Base-by-base conservation (phyloP, 2,888 invertebrate genomes). In the Blastobasis adustella region DNA sequence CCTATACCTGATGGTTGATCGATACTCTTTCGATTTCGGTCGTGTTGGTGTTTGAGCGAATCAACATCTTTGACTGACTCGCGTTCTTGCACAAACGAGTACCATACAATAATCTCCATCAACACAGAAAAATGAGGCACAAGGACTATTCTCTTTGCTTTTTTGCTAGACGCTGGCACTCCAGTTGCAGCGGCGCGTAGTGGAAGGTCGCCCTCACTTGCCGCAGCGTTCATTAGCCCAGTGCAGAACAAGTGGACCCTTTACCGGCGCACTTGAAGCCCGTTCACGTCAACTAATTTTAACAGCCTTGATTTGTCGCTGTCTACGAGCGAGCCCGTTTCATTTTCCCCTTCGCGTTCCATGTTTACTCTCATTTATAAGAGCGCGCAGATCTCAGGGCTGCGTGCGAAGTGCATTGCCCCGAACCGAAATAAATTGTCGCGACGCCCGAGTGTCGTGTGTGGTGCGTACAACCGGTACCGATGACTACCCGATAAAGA, bases 371-470 rank as follows among this genome's bases (percentile, higher is more conserved):
- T 76, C 76, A 71, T 76, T 75, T 75, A 67, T 76, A 74, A 73
- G 69, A 66, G 36, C 73, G 71, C 71, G 71, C 73, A 71, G 77
- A 75, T 77, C 79, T 82, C 81, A 81, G 82, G 81, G 82, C 83
- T 84, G 50, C 49, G 76, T 71, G 61, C 67, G 73, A 76, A 85
- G 87, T 87, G 86, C 87, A 85, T 84, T 87, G 86, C 85, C 86
- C 86, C 81, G 82, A 69, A 86, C 88, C 82, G 76, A 88, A 88
- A 88, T 88, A 88, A 87, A 86, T 82, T 85, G 86, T 84, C 85
- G 84, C 82, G 82, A 73, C 79, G 76, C n/a, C 45, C 40, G 66
- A 59, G 65, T 59, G 69, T 71, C 71, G 60, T 63, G 75, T 71
- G 77, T 73, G 71, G 72, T 78, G 82, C 76, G 83, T 85, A 84